These are phyloP conservation scores for Heterodera carotae DNA, from an alignment of 1,140 invertebrate genomes.

Conservation along the genomic window DNA sequence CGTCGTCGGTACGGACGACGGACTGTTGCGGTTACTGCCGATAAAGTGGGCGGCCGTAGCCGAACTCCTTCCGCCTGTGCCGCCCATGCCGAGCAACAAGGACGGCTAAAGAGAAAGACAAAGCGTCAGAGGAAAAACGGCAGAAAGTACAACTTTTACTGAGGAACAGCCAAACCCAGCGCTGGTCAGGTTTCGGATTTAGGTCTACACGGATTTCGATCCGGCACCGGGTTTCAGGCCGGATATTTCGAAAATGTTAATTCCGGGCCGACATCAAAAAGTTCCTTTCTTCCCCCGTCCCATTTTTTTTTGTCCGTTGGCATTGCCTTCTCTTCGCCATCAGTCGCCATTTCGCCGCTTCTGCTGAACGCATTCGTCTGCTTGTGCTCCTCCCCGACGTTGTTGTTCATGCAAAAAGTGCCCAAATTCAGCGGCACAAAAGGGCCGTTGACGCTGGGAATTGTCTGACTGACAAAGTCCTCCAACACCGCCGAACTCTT, in stretches of 20 bases:
- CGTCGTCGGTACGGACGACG: background rate
- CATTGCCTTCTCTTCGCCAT: background rate
- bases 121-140: no score
- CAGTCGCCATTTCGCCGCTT: slow-evolving; percentile 6
- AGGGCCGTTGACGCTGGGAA: slow-evolving; percentile 45
- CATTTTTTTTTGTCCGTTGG: background rate
- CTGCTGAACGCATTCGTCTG: background rate
- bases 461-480: slow-evolving; percentile 50
- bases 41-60: background rate
- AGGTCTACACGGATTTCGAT: no score
- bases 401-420: slow-evolving; percentile 23
- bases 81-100: background rate
- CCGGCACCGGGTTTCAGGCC: no score
- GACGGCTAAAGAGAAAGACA: background rate
- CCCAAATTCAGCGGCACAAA: slow-evolving; percentile 13
- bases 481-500: slow-evolving; percentile 53
- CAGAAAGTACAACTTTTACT: no score
- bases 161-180: no score
- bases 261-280: no score
- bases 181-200: no score
- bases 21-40: background rate
- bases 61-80: background rate
- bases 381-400: background rate
- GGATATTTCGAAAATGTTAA: no score
- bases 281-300: no score